Evolutionary conservation across 2,888 invertebrate genomes (phyloP).

Genomic region (Erebia epiphron): DNA sequence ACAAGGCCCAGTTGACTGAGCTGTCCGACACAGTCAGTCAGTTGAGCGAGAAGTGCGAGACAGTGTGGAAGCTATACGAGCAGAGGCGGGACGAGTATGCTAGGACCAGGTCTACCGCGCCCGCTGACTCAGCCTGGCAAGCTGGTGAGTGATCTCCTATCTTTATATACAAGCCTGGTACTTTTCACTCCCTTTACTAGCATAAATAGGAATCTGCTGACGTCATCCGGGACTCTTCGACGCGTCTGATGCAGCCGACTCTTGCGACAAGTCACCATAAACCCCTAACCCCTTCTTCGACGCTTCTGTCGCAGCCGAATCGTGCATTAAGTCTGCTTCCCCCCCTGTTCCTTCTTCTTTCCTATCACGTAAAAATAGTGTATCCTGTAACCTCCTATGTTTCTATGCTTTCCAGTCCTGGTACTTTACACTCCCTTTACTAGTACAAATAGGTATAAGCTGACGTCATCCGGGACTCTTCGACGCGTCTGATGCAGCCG

Average conservation of each 20-base stretch:
- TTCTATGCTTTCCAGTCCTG: no score
- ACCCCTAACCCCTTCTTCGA: no score
- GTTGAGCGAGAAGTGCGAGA: constrained; percentile 85
- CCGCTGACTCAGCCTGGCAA: constrained; percentile 67
- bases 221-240: background rate
- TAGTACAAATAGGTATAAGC: background rate
- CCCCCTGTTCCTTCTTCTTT: no score
- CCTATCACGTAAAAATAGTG: no score
- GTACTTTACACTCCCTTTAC: background rate
- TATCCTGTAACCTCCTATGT: background rate
- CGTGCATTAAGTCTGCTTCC: background rate
- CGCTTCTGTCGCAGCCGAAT: background rate
- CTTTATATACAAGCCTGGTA: background rate
- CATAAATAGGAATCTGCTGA: background rate
- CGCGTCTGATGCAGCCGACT: background rate
- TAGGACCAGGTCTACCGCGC: constrained; percentile 62
- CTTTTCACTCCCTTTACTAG: background rate
- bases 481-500: background rate
- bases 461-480: background rate
- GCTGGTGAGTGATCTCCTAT: constrained; percentile 48
- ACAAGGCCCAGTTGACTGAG: constrained; percentile 89
- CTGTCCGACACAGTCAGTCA: constrained; percentile 86
- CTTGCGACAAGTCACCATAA: background rate
- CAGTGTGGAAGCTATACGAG: constrained; percentile 84
- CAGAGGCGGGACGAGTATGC: constrained; percentile 76